These are phyloP conservation scores for Astatotilapia flaviijosephi DNA, from an alignment of 2,113 vertebrate species.

Conservation along the genomic window DNA sequence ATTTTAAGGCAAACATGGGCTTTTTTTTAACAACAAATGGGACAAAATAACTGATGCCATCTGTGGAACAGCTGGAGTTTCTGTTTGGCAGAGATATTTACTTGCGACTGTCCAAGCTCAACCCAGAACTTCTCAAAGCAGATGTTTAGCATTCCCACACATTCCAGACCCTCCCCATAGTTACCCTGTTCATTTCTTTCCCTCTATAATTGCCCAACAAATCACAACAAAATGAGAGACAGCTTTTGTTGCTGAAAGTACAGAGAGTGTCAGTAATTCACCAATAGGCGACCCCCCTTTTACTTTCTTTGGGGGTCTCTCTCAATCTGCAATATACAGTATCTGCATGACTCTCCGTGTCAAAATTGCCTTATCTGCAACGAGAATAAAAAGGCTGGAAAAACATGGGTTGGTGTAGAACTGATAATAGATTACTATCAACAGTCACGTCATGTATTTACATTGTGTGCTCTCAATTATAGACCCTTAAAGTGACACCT, in stretches of 20 bases:
- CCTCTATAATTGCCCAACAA: conserved; percentile 33
- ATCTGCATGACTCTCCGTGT: conserved; percentile 20
- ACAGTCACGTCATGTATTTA: background rate
- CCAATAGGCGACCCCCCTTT: background rate
- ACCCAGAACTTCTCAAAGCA: conserved; percentile 16
- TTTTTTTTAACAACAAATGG: background rate
- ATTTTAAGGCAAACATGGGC: background rate
- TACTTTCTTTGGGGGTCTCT: background rate
- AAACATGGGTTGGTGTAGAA: background rate
- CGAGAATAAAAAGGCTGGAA: conserved; percentile 16
- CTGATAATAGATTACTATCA: conserved; percentile 12
- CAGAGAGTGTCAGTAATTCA: conserved; percentile 1
- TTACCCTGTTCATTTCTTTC: conserved; percentile 3
- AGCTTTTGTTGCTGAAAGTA: conserved; percentile 21
- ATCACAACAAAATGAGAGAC: conserved; percentile 36
- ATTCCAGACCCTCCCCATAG: background rate
- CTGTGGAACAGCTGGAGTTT: conserved; percentile 40
- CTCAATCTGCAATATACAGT: background rate
- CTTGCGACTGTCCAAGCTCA: conserved; percentile 13
- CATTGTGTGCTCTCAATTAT: background rate
- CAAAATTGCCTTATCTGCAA: conserved; percentile 18
- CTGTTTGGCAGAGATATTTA: conserved; percentile 14
- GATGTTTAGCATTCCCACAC: conserved; percentile 31
- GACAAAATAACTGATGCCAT: conserved; percentile 11
- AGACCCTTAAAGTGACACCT: background rate